Base-by-base conservation (phyloP, 2,888 invertebrate genomes). In the Octodonta nipae region DNA sequence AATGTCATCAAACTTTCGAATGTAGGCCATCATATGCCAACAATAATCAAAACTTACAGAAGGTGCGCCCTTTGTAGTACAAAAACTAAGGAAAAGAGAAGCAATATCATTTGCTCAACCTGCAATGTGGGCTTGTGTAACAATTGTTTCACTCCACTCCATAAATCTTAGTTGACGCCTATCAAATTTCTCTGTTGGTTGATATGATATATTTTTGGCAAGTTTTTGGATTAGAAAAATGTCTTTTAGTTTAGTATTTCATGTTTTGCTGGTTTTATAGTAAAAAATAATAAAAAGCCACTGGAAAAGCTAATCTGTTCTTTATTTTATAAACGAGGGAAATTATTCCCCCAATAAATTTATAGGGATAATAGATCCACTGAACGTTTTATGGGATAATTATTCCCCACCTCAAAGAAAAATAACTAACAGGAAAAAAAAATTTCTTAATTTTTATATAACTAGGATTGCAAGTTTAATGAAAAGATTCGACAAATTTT, bases 401-500 rank as follows among this genome's bases (percentile, higher is more conserved):
- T 20, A 30, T 30, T 30, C 20, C 20, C 30, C 13, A 30, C 30
- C 30, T 30, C 20, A 30, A 13, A 30, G n/a, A 30, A 30, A 12
- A 30, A 30, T 13, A 30, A 20, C 6, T 13, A 30, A 20, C n/a
- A 15, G 11, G 11, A 8, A 13, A 28, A 15, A 7, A 15, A 10
- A 15, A 15, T 6, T 20, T 11, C 30, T 20, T 8, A 30, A 22
- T 12, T 30, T 13, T 13, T 8, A 5, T 11, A n/a, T 8, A 10
- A 30, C 10, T n/a, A 13, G 14, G 16, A 7, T 20, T 20, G 13
- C 6, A 17, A 8, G 5, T 17, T 30, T 8, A 4, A 30, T 29
- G 12, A 30, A 6, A 11, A 12, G 20, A 20, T 30, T 13, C 7
- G 13, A 30, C 8, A 15, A n/a, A n/a, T n/a, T n/a, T n/a, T n/a